Evolutionary conservation across 2,888 invertebrate genomes (phyloP), one percentile per base, ranked within the genome.

Genomic region (Acronicta leporina): DNA sequence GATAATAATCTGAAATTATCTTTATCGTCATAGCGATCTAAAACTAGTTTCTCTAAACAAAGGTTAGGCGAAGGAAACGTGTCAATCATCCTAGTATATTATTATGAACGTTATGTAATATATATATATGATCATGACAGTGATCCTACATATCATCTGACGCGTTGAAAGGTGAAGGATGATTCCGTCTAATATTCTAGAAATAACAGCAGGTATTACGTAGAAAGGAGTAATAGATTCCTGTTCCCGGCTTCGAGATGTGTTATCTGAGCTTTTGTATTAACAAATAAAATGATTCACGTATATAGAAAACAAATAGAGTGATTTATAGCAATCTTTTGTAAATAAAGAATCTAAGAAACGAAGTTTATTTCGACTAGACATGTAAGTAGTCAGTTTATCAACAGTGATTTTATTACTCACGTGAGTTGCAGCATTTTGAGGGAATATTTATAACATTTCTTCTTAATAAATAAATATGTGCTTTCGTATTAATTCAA

Each of bases 111-210:
- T 67, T 67, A 48, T 59, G 58, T 64, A 69, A 67, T n/a, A n/a
- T n/a, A n/a, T n/a, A n/a, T n/a, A n/a, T n/a, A n/a, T n/a, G n/a
- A n/a, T 60, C 50, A 40, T 64, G 68, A 59, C 47, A 63, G 33
- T 54, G 46, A 70, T 73, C 58, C 43, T 25, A 47, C 48, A 53
- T 53, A 58, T 65, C 46, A 38, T 27, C 14, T 55, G 27, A 38
- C 48, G 44, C 50, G 51, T 54, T 72, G 55, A 69, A 77, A 77
- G 72, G 48, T 58, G 68, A 76, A 77, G 74, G 66, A 63, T 56
- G 47, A 49, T 27, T 41, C 27, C 25, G 14, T 47, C 47, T 45
- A 53, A 57, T 59, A 53, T 60, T 60, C 52, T 61, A 55, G 69
- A 69, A 72, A 74, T 72, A 74, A 20, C 63, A 20, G 41, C 46